Percentiles rank a stretch among this genome's conserved stretches.
Conservation (phyloP, 2,113 vertebrate species). For the Sus scrofa region T2T-Sscrofa CM000814.6:46503501-46504000, state of each 20-base stretch:
- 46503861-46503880: fast-evolving
- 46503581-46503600: too few relatives aligned
- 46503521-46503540: too few relatives aligned
- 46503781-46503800: neutral
- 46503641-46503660: neutral
- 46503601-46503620: too few relatives aligned
- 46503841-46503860: fast-evolving
- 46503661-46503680: neutral
- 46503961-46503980: neutral
- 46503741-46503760: neutral
- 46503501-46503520: neutral
- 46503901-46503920: neutral
- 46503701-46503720: neutral
- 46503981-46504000: neutral
- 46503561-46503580: too few relatives aligned
- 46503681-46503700: neutral
- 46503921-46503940: neutral
- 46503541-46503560: too few relatives aligned
- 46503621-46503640: neutral
- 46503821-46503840: neutral
- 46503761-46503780: neutral
- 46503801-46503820: neutral
- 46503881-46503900: neutral
- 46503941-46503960: neutral
- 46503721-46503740: neutral